These are phyloP conservation scores for Macrophya annulata DNA, from an alignment of 2,888 invertebrate species.

Conservation along the genomic window DNA sequence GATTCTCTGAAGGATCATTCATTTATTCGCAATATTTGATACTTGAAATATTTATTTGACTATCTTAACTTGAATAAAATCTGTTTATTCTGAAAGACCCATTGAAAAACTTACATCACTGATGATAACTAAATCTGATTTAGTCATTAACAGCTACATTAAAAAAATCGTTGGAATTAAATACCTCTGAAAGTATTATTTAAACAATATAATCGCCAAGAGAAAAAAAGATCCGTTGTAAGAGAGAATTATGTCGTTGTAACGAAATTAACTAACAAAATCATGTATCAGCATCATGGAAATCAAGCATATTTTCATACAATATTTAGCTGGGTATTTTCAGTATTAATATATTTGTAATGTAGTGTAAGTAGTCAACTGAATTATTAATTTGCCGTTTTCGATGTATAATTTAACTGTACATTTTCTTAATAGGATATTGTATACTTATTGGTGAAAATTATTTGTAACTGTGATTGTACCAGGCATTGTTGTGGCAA, in stretches of 20 bases:
- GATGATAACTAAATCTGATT: background rate
- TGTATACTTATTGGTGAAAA: slow-evolving; percentile 7
- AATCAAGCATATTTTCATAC: background rate
- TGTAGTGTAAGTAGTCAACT: slow-evolving; percentile 23
- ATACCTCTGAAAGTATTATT: slow-evolving; percentile 14
- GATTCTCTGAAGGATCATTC: background rate
- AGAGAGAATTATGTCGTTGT: slow-evolving; percentile 8
- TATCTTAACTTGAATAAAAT: background rate
- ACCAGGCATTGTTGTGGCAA: background rate
- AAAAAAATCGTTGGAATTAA: background rate
- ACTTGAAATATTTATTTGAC: background rate
- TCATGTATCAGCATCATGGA: slow-evolving; percentile 22
- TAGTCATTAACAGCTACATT: background rate
- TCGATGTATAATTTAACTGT: slow-evolving; percentile 18
- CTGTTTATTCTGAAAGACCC: background rate
- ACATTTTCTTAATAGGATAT: slow-evolving; percentile 20
- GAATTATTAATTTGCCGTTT: slow-evolving; percentile 5
- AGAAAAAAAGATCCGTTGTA: background rate
- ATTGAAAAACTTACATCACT: background rate
- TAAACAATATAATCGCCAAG: background rate
- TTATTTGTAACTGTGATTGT: slow-evolving; percentile 25
- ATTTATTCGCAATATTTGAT: background rate
- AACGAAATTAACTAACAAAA: background rate
- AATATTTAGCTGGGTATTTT: slow-evolving; percentile 7
- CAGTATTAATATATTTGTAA: slow-evolving; percentile 27